Conservation (phyloP, 2,797 vertebrate genomes). For the Poeciliopsis presidionis region DNA sequence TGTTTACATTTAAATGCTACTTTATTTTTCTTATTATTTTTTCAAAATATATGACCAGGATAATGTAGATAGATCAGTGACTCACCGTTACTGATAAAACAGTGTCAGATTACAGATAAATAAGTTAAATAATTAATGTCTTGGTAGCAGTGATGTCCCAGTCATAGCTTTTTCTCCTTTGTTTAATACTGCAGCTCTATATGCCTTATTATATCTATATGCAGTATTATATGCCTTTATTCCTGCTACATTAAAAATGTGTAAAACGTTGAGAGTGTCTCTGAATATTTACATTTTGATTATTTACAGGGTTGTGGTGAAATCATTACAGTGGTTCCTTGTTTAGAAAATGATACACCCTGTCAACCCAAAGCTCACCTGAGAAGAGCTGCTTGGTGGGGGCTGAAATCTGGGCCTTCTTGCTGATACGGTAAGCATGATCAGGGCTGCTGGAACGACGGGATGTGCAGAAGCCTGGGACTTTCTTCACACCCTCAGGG, state of each 20-base stretch:
- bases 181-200: no score
- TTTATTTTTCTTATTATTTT: neutral
- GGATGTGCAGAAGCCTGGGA: constrained; percentile 85
- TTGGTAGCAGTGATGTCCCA: neutral
- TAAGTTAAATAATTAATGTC: neutral
- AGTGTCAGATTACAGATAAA: neutral
- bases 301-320: neutral
- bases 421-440: constrained; percentile 87
- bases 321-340: neutral
- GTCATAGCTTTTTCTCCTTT: neutral
- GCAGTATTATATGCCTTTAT: no score
- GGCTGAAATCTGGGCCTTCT: constrained; percentile 91
- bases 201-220: no score
- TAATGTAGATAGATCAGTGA: neutral
- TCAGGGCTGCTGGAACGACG: constrained; percentile 78
- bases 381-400: constrained; percentile 93
- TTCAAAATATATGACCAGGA: neutral
- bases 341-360: rapidly evolving
- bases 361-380: constrained; percentile 68
- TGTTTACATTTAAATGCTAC: neutral
- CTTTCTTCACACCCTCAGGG: constrained; percentile 88
- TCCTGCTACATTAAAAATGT: neutral
- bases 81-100: neutral
- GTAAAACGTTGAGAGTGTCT: neutral
- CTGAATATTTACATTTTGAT: neutral